Evolutionary conservation across 2,888 invertebrate genomes (phyloP), one percentile per base, ranked within the genome.

Genomic region (Neelides folsomi): DNA sequence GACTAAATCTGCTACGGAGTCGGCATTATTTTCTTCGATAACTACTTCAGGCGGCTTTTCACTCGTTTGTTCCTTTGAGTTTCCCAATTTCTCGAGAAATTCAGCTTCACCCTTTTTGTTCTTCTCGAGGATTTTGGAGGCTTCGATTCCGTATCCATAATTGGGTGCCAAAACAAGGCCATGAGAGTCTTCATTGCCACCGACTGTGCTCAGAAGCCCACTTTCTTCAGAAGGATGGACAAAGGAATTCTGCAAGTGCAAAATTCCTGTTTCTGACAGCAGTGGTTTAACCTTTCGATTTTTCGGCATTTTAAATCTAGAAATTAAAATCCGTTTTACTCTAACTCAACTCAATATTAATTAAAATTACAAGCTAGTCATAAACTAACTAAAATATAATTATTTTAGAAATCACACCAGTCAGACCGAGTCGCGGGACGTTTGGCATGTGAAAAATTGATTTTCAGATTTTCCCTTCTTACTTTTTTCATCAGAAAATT

Each of bases 241-340:
- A 52, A 64, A 64, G 1, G 62, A 62, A n/a, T 58, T 59, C 40
- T 59, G 53, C 39, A 64, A 52, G 40, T 64, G 64, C 16, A 64
- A 48, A 35, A 64, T 60, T 2, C 64, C 64, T 37, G 57, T 56
- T 7, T 56, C 55, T 3, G 60, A 48, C 3, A 64, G 40, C n/a
- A 64, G 45, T 1, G 64, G 58, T 10, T 55, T 56, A n/a, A n/a
- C n/a, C 13, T 50, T 50, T 3, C 44, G 47, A 18, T 50, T 52
- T 13, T 40, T 18, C 8, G 42, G 48, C 34, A 43, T 52, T 19
- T 42, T 47, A 7, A 27, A 27, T 27, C 7, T 7, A 27, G 3
- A 3, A 27, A 27, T 27, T 27, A 27, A 27, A 27, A 27, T 27
- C 7, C 27, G 7, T 27, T 27, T 27, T 5, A 27, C 7, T n/a